Conservation (phyloP, 1,140 invertebrate species). For the Monomorium pharaonis region DNA sequence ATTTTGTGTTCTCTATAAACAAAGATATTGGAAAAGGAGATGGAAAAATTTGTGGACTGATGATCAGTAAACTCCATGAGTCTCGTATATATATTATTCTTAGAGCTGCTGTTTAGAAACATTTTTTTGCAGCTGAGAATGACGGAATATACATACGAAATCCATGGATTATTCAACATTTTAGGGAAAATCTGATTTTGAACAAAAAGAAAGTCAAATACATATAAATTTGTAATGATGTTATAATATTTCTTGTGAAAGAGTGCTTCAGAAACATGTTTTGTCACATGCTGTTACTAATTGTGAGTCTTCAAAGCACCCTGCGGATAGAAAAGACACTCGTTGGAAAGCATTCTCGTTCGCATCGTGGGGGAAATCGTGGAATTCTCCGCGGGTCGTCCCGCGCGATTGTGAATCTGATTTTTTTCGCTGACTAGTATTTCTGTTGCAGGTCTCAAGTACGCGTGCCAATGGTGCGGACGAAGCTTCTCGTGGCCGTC, state of each 20-base stretch:
- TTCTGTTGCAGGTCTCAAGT: constrained; percentile 79
- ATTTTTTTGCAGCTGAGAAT: neutral
- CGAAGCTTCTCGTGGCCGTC: constrained; percentile 81
- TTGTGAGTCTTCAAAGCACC: neutral
- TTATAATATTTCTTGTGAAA: neutral
- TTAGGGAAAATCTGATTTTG: neutral
- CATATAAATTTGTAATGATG: neutral
- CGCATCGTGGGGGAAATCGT: neutral
- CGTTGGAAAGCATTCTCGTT: constrained; percentile 7
- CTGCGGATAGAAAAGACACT: neutral
- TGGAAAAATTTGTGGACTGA: neutral
- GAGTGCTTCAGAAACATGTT: neutral
- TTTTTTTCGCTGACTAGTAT: constrained; percentile 53
- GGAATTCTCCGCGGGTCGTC: neutral
- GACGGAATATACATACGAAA: neutral
- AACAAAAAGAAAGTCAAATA: neutral
- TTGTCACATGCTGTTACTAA: neutral
- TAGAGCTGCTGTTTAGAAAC: neutral
- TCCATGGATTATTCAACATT: neutral
- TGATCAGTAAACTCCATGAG: too few species aligned
- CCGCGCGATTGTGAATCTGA: neutral
- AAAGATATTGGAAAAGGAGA: neutral
- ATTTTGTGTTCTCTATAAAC: neutral
- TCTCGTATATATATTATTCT: neutral
- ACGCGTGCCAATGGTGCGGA: constrained; percentile 78